phyloP scores from a whole-genome alignment of 1,140 invertebrate genomes.

The Zophobas atratus region DNA sequence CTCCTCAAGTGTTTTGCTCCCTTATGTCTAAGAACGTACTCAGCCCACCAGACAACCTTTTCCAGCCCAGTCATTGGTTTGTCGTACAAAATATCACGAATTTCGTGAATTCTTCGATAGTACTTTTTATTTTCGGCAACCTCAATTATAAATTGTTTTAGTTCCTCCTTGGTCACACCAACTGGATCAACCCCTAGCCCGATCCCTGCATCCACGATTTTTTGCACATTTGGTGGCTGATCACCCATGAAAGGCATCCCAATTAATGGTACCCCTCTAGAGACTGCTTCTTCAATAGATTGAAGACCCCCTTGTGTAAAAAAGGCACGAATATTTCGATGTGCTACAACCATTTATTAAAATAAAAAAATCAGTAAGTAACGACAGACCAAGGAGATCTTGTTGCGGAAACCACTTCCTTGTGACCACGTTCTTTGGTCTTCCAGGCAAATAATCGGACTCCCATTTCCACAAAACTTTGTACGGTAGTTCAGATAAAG shows the following conservation, averaged over 20 bases:
- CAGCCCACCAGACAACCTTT: too few relatives aligned
- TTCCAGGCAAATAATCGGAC: conserved; percentile 70
- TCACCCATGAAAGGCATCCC: conserved; percentile 66
- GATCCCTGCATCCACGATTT: conserved; percentile 56
- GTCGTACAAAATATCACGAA: too few relatives aligned
- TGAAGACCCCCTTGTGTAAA: conserved; percentile 71
- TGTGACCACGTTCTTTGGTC: conserved; percentile 75
- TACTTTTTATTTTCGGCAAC: too few relatives aligned
- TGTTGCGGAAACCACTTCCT: conserved; percentile 81
- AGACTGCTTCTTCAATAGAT: conserved; percentile 69
- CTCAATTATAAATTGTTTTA: conserved; percentile 51
- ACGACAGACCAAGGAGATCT: conserved; percentile 70
- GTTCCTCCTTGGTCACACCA: conserved; percentile 26
- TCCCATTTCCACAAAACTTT: conserved; percentile 72
- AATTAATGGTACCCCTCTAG: conserved; percentile 70
- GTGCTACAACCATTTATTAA: conserved; percentile 57
- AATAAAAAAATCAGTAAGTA: neutral
- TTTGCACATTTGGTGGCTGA: conserved; percentile 61
- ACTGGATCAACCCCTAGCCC: conserved; percentile 54
- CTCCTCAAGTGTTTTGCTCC: too few relatives aligned
- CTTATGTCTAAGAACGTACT: too few relatives aligned
- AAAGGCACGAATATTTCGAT: conserved; percentile 67
- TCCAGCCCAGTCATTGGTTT: too few relatives aligned
- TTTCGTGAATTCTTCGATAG: too few relatives aligned
- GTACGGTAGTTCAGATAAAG: conserved; percentile 69